A percentile compares a stretch with the other conserved stretches of the same genome.
Conservation (phyloP, 2,888 invertebrate species). For the Craniophora ligustri region DNA sequence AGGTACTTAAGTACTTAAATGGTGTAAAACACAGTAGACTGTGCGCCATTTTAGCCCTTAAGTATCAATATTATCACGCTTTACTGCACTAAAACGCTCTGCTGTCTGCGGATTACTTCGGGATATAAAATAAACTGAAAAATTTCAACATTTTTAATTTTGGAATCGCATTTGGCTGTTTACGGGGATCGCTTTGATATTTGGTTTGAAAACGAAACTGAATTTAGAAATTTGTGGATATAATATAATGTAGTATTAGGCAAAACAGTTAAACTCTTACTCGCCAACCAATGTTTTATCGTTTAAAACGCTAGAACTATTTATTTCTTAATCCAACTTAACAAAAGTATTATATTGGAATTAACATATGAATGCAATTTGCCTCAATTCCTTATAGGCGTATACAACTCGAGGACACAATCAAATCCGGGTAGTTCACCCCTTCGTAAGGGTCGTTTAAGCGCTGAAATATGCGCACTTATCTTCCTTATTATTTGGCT, state of each 20-base stretch:
- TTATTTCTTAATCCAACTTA: no score
- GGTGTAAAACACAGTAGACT: neutral
- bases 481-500: constrained; percentile 22
- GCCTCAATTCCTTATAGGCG: constrained; percentile 16
- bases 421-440: constrained; percentile 16
- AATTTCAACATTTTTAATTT: constrained; percentile 18
- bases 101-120: constrained; percentile 53
- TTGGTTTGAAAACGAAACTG: neutral
- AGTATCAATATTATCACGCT: constrained; percentile 60
- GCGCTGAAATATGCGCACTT: constrained; percentile 29
- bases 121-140: constrained; percentile 17
- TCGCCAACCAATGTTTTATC: no score
- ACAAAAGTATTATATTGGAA: no score
- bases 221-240: neutral
- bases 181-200: constrained; percentile 19
- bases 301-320: no score
- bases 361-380: neutral
- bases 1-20: neutral
- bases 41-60: neutral
- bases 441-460: constrained; percentile 21
- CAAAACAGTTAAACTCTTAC: no score
- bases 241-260: no score
- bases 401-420: constrained; percentile 15
- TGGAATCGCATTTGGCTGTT: constrained; percentile 47
- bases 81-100: constrained; percentile 72